phyloP scores from a whole-genome alignment of 2,888 invertebrate genomes.

The Spatulosminthurus flaviceps region DNA sequence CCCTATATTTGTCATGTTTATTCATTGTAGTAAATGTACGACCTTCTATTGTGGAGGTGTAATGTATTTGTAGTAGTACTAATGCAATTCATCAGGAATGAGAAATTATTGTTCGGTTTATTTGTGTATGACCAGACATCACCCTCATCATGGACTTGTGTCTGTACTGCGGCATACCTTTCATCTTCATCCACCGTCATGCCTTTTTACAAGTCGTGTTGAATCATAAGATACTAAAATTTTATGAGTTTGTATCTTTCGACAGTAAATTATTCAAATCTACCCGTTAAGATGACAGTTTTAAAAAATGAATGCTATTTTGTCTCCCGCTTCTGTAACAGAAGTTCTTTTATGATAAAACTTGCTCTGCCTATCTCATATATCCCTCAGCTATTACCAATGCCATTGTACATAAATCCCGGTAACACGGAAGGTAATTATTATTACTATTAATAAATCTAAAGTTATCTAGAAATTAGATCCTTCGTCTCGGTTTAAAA shows the following conservation, averaged over 20 bases:
- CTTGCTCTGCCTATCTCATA: no score
- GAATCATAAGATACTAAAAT: not conserved
- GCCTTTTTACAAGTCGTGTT: not conserved
- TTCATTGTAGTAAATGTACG: not conserved
- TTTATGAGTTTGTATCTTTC: not conserved
- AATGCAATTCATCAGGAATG: not conserved
- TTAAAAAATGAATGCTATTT: no score
- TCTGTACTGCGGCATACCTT: not conserved
- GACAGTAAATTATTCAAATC: not conserved
- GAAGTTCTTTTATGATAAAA: no score
- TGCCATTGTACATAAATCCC: no score
- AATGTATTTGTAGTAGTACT: not conserved
- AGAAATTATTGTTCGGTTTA: slow-evolving; percentile 18
- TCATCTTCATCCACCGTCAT: not conserved
- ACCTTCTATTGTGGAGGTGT: not conserved
- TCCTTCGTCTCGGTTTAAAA: not conserved
- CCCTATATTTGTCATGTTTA: not conserved
- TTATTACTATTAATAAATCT: not conserved
- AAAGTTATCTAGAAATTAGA: not conserved
- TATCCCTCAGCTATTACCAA: no score
- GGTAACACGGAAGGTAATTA: no score
- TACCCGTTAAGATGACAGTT: not conserved
- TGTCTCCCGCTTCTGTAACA: no score
- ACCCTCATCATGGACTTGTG: not conserved
- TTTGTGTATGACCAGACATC: not conserved